Base-by-base conservation (phyloP, 2,113 vertebrate genomes). In the Polyodon spathula region DNA sequence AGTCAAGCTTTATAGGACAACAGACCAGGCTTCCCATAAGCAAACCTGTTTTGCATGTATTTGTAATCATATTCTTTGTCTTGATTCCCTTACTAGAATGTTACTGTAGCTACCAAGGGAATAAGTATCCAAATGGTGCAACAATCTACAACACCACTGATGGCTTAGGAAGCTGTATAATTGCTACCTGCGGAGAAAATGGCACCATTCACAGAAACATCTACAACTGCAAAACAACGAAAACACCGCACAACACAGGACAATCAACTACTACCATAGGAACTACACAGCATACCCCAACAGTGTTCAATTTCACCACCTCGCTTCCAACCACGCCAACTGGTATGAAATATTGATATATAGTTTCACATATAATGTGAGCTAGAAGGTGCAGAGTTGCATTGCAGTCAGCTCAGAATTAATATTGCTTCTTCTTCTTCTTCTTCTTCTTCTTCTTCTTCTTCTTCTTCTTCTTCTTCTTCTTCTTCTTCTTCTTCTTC, bases 141-240 rank as follows among this genome's bases (percentile, higher is more conserved):
- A 66, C 80, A 38, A 77, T 95, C 65, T 95, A 97, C 65, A 69
- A 86, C 63, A 97, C 89, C 0, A 86, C 84, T 0, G 91, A 95
- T 6, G 92, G 92, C 16, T 76, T 62, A 1, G 91, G 91, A 8
- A 81, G 78, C 41, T 95, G 93, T 60, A 83, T 95, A 40, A 79
- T 63, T 0, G 92, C 91, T 57, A 68, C 8, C 37, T 95, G 93
- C 61, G 74, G 75, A 6, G 58, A 66, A 37, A 86, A 91, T 1
- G 90, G 92, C 56, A 87, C 81, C 0, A 73, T 90, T 46, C 8
- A 81, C 1, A 84, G 83, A 59, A 1, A 0, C 0, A 42, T 78
- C 6, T 39, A 74, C 2, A 0, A 6, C 0, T 81, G 84, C 50
- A 10, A 0, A 16, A 0, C 0, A 38, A 9, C 43, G 54, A 64